Evolutionary conservation across 2,888 invertebrate genomes (phyloP), one percentile per base, ranked within the genome.

Genomic region (Sipha maydis): DNA sequence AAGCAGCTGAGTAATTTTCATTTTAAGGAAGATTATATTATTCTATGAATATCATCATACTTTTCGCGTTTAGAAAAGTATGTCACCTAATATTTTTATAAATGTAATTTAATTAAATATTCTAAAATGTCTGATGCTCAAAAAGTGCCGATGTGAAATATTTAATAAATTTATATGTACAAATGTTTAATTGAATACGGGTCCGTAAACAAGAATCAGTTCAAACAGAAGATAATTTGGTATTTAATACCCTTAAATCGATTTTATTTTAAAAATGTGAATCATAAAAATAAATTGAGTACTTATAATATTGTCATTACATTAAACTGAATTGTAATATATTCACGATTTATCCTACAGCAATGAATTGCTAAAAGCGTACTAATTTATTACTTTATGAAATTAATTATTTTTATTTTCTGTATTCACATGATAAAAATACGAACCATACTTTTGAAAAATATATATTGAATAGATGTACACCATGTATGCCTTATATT

Each of bases 231-330:
- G 61, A 61, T 71, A 31, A 31, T 71, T 71, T 28, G 31, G 14
- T 17, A 28, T 71, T 9, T 7, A 54, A 31, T 28, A 28, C 48
- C 41, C 0, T 3, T 31, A 25, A 38, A 41, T 56, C 34, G 19
- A 14, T 83, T 61, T 75, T 38, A n/a, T 19, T 75, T 67, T 28
- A 2, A 61, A 75, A 75, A 38, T 34, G 21, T 8, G 28, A 76
- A 76, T 84, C 38, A 21, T 84, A 75, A 84, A 76, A 76, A 75
- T 73, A 73, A 73, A 73, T 56, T 25, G 11, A n/a, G 56, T 61
- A n/a, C n/a, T n/a, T n/a, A 84, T 41, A 84, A 76, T 61, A 41
- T 76, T 61, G 38, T 28, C 21, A 19, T 84, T 84, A 76, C 76
- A 25, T 76, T 14, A 41, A 67, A 41, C 38, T 80, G n/a, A 80